Percentiles rank a stretch among this genome's conserved stretches.
Conservation (phyloP, 2,888 invertebrate genomes). For the Philereme transversata region DNA sequence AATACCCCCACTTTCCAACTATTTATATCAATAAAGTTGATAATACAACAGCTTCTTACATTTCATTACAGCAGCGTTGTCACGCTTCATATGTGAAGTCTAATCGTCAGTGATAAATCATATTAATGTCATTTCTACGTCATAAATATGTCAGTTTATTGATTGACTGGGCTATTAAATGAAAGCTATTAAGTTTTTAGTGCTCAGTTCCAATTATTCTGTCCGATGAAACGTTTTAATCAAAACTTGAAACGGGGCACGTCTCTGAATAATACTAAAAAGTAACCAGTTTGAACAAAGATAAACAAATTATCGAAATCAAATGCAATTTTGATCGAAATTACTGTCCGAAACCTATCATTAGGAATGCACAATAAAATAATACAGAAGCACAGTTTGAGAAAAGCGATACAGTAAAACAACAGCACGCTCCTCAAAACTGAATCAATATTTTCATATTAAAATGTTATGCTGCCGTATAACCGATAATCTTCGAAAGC, state of each 20-base stretch:
- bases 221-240: constrained; percentile 23
- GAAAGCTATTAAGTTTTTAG: constrained; percentile 27
- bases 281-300: too few species aligned
- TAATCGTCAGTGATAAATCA: constrained; percentile 29
- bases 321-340: too few species aligned
- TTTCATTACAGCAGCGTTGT: constrained; percentile 33
- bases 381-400: not conserved
- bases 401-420: constrained; percentile 3
- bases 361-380: not conserved
- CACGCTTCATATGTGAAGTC: constrained; percentile 38
- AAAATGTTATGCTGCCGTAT: constrained; percentile 14
- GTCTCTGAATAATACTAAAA: not conserved
- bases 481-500: constrained; percentile 26
- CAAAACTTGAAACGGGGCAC: not conserved
- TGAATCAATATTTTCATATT: constrained; percentile 15
- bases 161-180: constrained; percentile 27
- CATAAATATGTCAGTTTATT: constrained; percentile 31
- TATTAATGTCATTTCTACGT: constrained; percentile 29
- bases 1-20: constrained; percentile 20
- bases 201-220: constrained; percentile 20
- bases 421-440: not conserved
- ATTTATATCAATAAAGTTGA: constrained; percentile 19
- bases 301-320: too few species aligned
- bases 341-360: too few species aligned
- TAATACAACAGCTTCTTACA: constrained; percentile 21